Evolutionary conservation across 2,113 vertebrate species (phyloP).

Genomic region (Macrotus californicus): DNA sequence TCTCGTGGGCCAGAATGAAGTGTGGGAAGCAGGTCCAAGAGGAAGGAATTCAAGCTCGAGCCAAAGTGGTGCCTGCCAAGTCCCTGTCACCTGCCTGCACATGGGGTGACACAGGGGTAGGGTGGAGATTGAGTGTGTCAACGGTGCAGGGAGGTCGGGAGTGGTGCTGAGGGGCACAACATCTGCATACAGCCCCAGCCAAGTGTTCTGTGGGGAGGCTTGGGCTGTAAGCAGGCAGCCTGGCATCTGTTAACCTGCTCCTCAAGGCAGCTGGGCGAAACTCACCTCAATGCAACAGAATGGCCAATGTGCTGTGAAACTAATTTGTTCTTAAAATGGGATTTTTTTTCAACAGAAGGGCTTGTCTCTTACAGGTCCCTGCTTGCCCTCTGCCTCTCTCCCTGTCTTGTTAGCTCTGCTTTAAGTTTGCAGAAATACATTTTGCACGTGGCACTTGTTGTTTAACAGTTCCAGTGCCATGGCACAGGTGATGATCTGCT

Average conservation of each 20-base stretch:
- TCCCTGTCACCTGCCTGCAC: not conserved
- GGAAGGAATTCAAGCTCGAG: not conserved
- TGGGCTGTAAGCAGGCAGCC: not conserved
- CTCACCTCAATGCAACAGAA: not conserved
- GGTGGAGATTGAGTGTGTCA: too few species aligned
- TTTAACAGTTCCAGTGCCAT: not conserved
- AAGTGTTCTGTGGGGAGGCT: not conserved
- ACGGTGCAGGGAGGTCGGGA: not conserved
- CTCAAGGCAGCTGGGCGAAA: not conserved
- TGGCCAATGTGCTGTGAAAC: not conserved
- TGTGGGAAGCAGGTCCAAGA: not conserved
- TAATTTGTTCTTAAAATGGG: not conserved
- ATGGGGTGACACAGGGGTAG: too few species aligned
- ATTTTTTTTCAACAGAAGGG: not conserved
- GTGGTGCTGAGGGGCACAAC: too few species aligned
- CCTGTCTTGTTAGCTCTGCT: not conserved
- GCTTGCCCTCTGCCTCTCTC: not conserved
- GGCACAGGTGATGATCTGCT: not conserved
- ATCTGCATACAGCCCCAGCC: not conserved
- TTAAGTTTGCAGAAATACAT: not conserved
- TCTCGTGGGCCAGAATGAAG: not conserved
- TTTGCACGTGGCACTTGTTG: not conserved
- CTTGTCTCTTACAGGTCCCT: not conserved
- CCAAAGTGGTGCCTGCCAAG: not conserved
- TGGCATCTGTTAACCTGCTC: not conserved